Evolutionary conservation across 1,140 invertebrate species (phyloP).

Genomic region (Sycophaga agraensis): DNA sequence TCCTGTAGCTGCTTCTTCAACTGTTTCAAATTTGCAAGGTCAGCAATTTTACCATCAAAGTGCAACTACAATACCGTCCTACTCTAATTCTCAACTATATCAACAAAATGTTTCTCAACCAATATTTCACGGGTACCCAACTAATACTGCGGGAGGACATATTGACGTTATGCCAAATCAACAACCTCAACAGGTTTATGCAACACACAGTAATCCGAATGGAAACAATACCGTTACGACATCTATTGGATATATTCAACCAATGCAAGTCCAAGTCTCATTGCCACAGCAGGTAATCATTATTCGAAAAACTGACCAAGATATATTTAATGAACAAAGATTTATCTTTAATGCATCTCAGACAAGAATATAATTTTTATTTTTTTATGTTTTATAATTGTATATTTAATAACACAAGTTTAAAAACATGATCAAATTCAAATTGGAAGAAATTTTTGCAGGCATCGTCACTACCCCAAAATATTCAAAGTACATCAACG

Average conservation of each 20-base stretch:
- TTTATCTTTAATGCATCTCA: too few relatives aligned
- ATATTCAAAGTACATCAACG: conserved; percentile 38
- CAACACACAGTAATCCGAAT: conserved; percentile 38
- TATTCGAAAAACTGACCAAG: conserved; percentile 39
- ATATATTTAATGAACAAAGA: conserved; percentile 26
- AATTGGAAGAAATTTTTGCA: not conserved
- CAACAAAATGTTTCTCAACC: conserved; percentile 52
- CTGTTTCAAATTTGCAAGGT: conserved; percentile 42
- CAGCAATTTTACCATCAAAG: conserved; percentile 49
- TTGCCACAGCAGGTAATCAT: conserved; percentile 44
- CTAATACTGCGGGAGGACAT: conserved; percentile 41
- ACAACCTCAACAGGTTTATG: conserved; percentile 45
- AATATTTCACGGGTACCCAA: conserved; percentile 49
- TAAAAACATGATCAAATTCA: too few relatives aligned
- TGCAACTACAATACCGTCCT: conserved; percentile 37
- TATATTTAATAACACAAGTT: too few relatives aligned
- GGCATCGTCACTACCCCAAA: conserved; percentile 38
- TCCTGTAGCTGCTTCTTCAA: conserved; percentile 36
- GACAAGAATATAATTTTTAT: too few relatives aligned
- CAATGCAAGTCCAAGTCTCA: conserved; percentile 45
- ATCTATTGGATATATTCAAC: conserved; percentile 46
- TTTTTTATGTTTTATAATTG: too few relatives aligned
- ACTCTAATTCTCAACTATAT: conserved; percentile 38
- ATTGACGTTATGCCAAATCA: conserved; percentile 48
- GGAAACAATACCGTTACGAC: conserved; percentile 36